Percentiles rank a stretch among this genome's conserved stretches.
These are phyloP conservation scores for Eristalis pertinax DNA, from an alignment of 2,888 invertebrate genomes.

Conservation along the genomic window DNA sequence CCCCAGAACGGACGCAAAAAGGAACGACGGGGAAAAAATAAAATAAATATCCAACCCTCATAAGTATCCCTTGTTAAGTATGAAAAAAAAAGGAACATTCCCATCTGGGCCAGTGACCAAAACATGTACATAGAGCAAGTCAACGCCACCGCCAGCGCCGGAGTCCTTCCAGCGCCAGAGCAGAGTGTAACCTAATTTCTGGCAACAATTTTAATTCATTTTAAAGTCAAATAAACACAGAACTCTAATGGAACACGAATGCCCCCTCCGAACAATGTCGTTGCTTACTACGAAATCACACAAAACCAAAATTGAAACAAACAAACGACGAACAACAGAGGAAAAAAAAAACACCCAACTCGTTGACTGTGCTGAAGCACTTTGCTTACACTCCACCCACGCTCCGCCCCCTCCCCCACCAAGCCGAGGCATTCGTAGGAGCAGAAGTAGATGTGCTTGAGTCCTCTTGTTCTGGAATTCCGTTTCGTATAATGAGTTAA, in stretches of 20 bases:
- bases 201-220: constrained; percentile 58
- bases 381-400: neutral
- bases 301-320: neutral
- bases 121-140: neutral
- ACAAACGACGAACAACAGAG: neutral
- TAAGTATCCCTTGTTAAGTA: constrained; percentile 11
- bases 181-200: constrained; percentile 45
- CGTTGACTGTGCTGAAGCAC: constrained; percentile 40
- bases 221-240: constrained; percentile 45
- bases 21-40: neutral
- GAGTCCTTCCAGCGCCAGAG: neutral
- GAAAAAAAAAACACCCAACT: neutral
- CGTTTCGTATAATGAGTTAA: constrained; percentile 71
- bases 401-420: neutral
- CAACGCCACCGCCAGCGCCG: neutral
- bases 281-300: constrained; percentile 12
- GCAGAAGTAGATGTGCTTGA: constrained; percentile 2
- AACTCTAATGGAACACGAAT: constrained; percentile 21
- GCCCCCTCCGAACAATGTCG: constrained; percentile 16
- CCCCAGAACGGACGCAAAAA: neutral
- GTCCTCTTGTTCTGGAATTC: constrained; percentile 63
- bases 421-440: neutral
- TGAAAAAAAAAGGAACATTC: constrained; percentile 23
- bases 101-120: constrained; percentile 12
- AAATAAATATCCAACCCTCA: constrained; percentile 19